These are phyloP conservation scores for Epinephelus lanceolatus DNA, from an alignment of 2,113 vertebrate species.

Conservation along the genomic window DNA sequence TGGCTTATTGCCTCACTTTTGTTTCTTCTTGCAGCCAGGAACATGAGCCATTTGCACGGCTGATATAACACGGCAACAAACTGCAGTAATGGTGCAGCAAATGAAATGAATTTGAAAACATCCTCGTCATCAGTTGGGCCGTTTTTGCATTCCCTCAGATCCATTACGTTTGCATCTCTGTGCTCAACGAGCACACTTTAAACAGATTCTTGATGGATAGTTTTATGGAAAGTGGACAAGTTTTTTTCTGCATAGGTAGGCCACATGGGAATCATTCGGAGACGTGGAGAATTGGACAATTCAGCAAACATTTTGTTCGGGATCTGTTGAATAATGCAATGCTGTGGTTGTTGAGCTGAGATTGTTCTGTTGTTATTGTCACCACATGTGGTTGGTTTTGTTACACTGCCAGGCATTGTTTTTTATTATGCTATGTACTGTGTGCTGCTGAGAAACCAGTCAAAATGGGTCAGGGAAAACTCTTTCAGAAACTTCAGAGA, in stretches of 20 bases:
- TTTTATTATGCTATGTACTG: constrained; percentile 8
- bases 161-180: constrained; percentile 21
- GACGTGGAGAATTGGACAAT: constrained; percentile 13
- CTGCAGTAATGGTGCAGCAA: constrained; percentile 46
- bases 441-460: constrained; percentile 38
- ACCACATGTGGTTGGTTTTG: constrained; percentile 39
- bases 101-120: constrained; percentile 45
- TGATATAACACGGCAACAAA: constrained; percentile 46
- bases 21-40: constrained; percentile 24
- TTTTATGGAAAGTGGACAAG: not conserved
- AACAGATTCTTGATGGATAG: constrained; percentile 6
- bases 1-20: constrained; percentile 48
- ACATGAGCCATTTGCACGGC: constrained; percentile 30
- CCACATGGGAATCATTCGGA: not conserved
- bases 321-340: constrained; percentile 52
- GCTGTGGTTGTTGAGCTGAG: constrained; percentile 44
- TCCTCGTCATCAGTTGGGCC: constrained; percentile 24
- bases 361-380: constrained; percentile 53
- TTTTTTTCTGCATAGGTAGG: constrained; percentile 3
- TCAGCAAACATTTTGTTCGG: constrained; percentile 30
- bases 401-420: constrained; percentile 40
- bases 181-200: not conserved
- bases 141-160: constrained; percentile 27
- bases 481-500: not conserved
- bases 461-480: constrained; percentile 19